Percentiles rank a stretch among this genome's conserved stretches.
These are phyloP conservation scores for Sminthurinus aureus DNA, from an alignment of 2,888 invertebrate species.

Conservation along the genomic window DNA sequence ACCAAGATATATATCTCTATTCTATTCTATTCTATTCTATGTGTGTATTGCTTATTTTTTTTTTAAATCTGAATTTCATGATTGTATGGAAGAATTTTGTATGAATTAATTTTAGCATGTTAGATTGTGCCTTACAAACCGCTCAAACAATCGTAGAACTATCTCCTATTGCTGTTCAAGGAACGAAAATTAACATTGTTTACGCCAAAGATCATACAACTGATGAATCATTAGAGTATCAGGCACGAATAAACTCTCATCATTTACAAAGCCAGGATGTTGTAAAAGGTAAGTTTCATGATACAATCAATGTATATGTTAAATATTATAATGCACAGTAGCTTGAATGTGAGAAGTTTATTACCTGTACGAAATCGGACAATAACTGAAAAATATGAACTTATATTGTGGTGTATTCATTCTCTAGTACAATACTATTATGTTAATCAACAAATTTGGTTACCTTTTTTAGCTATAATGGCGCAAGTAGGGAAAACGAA, in stretches of 20 bases:
- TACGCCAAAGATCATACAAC: slow-evolving; percentile 89
- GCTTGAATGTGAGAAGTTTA: too few relatives aligned
- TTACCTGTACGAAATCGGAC: too few relatives aligned
- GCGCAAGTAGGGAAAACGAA: slow-evolving; percentile 73
- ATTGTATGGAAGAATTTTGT: background rate
- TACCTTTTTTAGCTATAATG: too few relatives aligned
- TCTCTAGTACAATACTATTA: too few relatives aligned
- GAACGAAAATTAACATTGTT: slow-evolving; percentile 82
- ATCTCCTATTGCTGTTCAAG: slow-evolving; percentile 95
- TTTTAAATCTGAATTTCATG: background rate
- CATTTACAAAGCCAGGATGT: slow-evolving; percentile 93
- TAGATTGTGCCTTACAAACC: slow-evolving; percentile 75
- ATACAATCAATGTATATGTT: too few relatives aligned
- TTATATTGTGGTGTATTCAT: too few relatives aligned
- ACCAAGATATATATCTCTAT: background rate
- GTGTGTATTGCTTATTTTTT: background rate
- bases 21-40: background rate
- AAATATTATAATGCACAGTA: too few relatives aligned
- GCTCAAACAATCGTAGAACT: slow-evolving; percentile 83
- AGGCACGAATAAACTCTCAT: slow-evolving; percentile 83
- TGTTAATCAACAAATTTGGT: too few relatives aligned
- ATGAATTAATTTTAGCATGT: slow-evolving; percentile 70
- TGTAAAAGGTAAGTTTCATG: too few relatives aligned
- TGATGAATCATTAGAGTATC: slow-evolving; percentile 86
- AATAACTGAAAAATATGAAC: too few relatives aligned